A percentile compares a stretch with the other conserved stretches of the same genome.
phyloP scores from a whole-genome alignment of 53 echinoderm and acorn worm species.

The Temnopleurus reevesii region DNA sequence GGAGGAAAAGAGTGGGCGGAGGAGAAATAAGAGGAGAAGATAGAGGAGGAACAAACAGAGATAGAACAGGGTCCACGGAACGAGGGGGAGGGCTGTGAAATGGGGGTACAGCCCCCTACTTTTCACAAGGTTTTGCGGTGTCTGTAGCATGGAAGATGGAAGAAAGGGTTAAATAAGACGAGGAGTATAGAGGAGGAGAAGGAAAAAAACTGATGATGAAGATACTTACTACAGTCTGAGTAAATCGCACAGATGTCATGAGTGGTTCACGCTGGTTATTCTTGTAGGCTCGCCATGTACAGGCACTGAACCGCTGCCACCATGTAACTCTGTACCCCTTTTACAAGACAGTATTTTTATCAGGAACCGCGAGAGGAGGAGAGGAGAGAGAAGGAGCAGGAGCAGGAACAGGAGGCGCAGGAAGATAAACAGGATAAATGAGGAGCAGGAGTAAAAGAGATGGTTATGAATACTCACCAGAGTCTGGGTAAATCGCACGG shows the following conservation, averaged over 20 bases:
- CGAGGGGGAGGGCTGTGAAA: no score
- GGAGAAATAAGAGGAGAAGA: no score
- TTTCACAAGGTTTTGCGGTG: no score
- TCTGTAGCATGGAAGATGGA: no score
- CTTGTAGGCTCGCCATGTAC: slow-evolving; percentile 63
- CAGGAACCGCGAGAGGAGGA: no score
- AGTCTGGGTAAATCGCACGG: slow-evolving; percentile 67
- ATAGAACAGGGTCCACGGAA: no score
- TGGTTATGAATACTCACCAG: slow-evolving; percentile 56
- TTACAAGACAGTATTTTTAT: no score
- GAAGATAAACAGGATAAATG: neutral
- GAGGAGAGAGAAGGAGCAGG: neutral
- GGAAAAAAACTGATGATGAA: neutral
- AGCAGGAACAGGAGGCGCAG: neutral
- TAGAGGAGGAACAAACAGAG: no score
- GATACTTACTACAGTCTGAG: slow-evolving; percentile 70
- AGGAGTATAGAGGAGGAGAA: neutral
- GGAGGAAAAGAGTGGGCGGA: no score
- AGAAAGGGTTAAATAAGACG: no score
- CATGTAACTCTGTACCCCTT: slow-evolving; percentile 74
- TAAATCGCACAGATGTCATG: slow-evolving; percentile 66
- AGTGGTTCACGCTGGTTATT: slow-evolving; percentile 73
- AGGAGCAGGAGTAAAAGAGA: neutral
- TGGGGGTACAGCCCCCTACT: no score
- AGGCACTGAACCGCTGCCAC: slow-evolving; percentile 73